A percentile compares a stretch with the other conserved stretches of the same genome.
phyloP scores from a whole-genome alignment of 2,797 vertebrate species.

The Aselliscus stoliczkanus region DNA sequence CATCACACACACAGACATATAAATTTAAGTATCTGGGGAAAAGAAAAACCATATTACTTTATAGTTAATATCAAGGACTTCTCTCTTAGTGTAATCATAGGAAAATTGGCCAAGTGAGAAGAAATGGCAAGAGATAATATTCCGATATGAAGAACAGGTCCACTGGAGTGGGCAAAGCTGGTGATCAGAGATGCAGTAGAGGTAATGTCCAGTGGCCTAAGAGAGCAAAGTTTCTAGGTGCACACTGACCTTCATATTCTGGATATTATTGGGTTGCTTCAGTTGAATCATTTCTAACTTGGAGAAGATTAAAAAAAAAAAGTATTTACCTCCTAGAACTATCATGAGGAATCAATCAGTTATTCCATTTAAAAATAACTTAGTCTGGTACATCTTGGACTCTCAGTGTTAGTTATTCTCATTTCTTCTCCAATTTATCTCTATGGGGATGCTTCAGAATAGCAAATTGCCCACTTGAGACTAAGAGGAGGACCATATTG shows the following conservation, averaged over 20 bases:
- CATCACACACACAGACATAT: neutral
- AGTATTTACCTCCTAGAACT: neutral
- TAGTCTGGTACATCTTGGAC: neutral
- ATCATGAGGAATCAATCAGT: neutral
- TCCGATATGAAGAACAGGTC: neutral
- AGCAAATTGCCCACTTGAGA: neutral
- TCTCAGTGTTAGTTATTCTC: neutral
- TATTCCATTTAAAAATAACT: neutral
- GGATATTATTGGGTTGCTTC: neutral
- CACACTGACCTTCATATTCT: neutral
- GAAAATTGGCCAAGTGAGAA: neutral
- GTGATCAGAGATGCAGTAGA: neutral
- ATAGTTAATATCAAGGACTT: neutral
- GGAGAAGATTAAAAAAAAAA: neutral
- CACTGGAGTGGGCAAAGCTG: neutral
- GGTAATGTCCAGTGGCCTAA: fast-evolving
- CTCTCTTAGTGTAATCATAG: neutral
- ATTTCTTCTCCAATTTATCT: neutral
- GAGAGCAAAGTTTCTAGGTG: fast-evolving
- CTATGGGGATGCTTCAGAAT: neutral
- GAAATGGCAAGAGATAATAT: neutral
- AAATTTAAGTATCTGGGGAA: neutral
- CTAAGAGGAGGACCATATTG: neutral
- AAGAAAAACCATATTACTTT: neutral
- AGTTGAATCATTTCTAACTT: neutral